Evolutionary conservation across 2,888 invertebrate genomes (phyloP), one percentile per base, ranked within the genome.

Genomic region (Meganola albula): DNA sequence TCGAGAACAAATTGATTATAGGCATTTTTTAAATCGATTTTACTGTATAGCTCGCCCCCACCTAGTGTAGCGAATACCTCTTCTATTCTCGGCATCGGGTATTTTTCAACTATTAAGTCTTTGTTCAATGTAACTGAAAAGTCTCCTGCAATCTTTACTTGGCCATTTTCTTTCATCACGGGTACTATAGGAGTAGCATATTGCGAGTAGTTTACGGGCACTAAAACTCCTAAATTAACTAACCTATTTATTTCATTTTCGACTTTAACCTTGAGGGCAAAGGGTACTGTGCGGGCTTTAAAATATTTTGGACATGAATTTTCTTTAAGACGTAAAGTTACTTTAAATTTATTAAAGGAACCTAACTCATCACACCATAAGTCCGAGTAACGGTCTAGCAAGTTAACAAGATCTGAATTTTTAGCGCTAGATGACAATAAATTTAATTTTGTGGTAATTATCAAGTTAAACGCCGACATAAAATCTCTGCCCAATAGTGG

Each of bases 201-300:
- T 20, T 20, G 3, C 8, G 20, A 3, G 8, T 20, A 7, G n/a
- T 7, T 7, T 3, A 20, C 8, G n/a, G 20, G 20, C 3, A 20
- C 20, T 5, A 20, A 7, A 20, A 20, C n/a, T 3, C 20, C 20
- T 20, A 20, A 20, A 3, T n/a, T n/a, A 5, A 20, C 20, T 20
- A 20, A 20, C 3, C 20, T 7, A 7, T 20, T 7, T 20, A 20
- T 5, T 7, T 20, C 58, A 34, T 34, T 45, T 26, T 56, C 53
- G 10, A 60, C 52, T 26, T 44, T 51, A 7, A 37, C 34, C 31
- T 38, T 45, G 11, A 54, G 34, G n/a, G 58, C 55, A 21, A 57
- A 59, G 6, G 58, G 54, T 13, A 57, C 41, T 8, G 48, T 20
- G 7, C 58, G 43, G 6, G 48, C 41, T 40, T 53, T 56, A 27